Evolutionary conservation across 2,113 vertebrate species (phyloP), one percentile per base, ranked within the genome.

Genomic region (Xyliphius kryptos): DNA sequence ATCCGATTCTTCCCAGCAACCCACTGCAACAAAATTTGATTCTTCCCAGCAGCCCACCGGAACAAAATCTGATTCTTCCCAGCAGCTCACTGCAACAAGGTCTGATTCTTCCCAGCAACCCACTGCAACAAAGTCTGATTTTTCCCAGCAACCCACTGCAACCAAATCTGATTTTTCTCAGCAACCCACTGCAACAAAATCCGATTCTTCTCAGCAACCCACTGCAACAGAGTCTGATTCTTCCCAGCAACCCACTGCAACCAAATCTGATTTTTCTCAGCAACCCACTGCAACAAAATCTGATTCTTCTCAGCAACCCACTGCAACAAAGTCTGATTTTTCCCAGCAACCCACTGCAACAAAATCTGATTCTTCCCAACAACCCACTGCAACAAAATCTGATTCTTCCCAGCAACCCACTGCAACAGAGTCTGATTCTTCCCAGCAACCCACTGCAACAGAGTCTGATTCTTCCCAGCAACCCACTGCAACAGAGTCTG

Each of bases 231-330:
- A 46, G 32, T 14, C 43, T 19, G 20, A 3, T 17, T 44, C 12
- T 32, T 36, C 37, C 8, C 56, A 17, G 36, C 32, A 47, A 20
- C 10, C 16, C 11, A 20, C 51, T 36, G 8, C 43, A 49, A 6
- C 17, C 0, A 46, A 5, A 13, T 16, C 3, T 9, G 46, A 56
- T 3, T 6, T 15, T 41, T 41, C 17, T 21, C 47, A 57, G 41
- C 55, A 51, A 57, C 17, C 10, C 16, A 19, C 16, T 66, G 46
- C 55, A 61, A 12, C n/a, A 61, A 41, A 66, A 36, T 26, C 15
- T 2, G 56, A 32, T 40, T 14, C 22, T 8, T 20, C 12, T 22
- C 37, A 59, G 44, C 3, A 47, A 26, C n/a, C 56, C n/a, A 50
- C 10, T 16, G 10, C 19, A 51, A 57, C 12, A 40, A 16, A 22